Evolutionary conservation across 92 coral and sea anemone genomes (phyloP).

Genomic region (Phenganax stokvisi): DNA sequence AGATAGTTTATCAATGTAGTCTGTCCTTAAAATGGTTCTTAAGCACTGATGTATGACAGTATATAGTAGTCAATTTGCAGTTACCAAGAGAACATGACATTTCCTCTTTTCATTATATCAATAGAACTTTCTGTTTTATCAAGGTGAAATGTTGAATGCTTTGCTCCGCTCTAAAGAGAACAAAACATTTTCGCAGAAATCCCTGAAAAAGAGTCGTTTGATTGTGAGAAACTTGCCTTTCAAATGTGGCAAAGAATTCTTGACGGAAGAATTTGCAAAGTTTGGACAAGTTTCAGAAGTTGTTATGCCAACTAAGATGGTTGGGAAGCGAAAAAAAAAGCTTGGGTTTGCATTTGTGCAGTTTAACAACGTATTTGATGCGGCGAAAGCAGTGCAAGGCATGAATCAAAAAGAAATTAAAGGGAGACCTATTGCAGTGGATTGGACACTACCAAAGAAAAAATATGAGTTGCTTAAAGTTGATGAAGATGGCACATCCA

Average conservation of each 20-base stretch:
- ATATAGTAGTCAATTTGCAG: too few species aligned
- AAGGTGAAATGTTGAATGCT: slow-evolving; percentile 45
- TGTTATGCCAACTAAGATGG: slow-evolving; percentile 59
- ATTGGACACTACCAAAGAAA: slow-evolving; percentile 76
- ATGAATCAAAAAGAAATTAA: slow-evolving; percentile 73
- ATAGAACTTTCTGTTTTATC: too few species aligned
- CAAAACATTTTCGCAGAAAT: slow-evolving; percentile 48
- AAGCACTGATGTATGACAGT: too few species aligned
- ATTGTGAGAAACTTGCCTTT: slow-evolving; percentile 84
- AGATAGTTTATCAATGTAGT: too few species aligned
- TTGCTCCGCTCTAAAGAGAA: slow-evolving; percentile 70
- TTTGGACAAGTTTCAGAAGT: slow-evolving; percentile 67
- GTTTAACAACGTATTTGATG: slow-evolving; percentile 72
- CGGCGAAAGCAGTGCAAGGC: slow-evolving; percentile 79
- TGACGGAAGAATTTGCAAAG: slow-evolving; percentile 58
- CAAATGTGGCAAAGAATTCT: slow-evolving; percentile 64
- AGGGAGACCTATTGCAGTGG: slow-evolving; percentile 88
- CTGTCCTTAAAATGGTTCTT: too few species aligned
- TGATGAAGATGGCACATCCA: slow-evolving; percentile 33
- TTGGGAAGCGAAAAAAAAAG: slow-evolving; percentile 58
- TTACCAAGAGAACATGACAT: too few species aligned
- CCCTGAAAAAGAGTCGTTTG: slow-evolving; percentile 66
- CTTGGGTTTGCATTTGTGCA: slow-evolving; percentile 95
- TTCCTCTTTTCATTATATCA: too few species aligned
- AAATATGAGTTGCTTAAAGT: slow-evolving; percentile 48